Evolutionary conservation across 2,888 invertebrate species (phyloP), one percentile per base, ranked within the genome.

Genomic region (Corbicula japonica): DNA sequence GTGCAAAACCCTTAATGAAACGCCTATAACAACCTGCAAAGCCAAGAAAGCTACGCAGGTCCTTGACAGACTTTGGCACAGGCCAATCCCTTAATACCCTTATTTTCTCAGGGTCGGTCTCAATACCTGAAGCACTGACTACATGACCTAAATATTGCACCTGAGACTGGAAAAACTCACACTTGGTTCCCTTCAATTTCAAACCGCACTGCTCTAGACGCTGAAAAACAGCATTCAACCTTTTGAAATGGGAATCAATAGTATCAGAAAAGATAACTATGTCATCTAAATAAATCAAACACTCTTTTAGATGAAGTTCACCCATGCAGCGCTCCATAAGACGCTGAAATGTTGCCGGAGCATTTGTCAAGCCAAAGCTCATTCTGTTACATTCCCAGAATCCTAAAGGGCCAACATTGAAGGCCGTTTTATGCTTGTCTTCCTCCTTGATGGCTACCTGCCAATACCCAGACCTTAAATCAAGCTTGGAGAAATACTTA

Each of bases 11-110:
- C n/a, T 70, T 52, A 26, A 74, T 35, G 50, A 76, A 82, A 15
- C 60, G 63, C 0, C 75, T 41, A 58, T 72, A 80, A 60, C 72
- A 80, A 2, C 75, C 71, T 1, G 70, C 35, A 58, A 75, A 80
- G 1, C 75, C 75, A 41, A 80, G 35, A 38, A 75, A 75, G 21
- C 52, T 48, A 35, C 74, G 56, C 5, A 80, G 35, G 15, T 68
- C 58, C n/a, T 75, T 68, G 10, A 80, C 28, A 38, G 60, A 66
- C 5, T 32, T 66, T 35, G 75, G 71, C 3, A 54, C 30, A 15
- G 76, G 76, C 76, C 76, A 76, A 44, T 62, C 44, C 41, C n/a
- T 58, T 10, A 73, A 35, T 8, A 65, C 68, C 21, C 12, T 28
- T 3, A 52, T 54, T 48, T 76, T 80, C 2, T 77, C 70, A 30